These are phyloP conservation scores for Philaethria dido DNA, from an alignment of 2,888 invertebrate species.

Conservation along the genomic window DNA sequence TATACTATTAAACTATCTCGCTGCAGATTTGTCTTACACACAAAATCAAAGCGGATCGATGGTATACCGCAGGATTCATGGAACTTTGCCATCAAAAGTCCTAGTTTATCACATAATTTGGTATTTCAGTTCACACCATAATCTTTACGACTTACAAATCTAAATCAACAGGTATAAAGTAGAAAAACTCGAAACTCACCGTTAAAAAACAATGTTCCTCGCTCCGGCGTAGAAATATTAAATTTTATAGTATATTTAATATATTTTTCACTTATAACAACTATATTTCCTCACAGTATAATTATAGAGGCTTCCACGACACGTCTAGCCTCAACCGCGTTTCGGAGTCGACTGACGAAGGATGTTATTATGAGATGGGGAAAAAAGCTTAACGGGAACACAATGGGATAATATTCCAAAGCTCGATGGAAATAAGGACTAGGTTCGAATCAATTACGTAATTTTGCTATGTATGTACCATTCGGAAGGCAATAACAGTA, in stretches of 20 bases:
- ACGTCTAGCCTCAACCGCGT: conserved; percentile 43
- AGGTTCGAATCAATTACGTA: conserved; percentile 22
- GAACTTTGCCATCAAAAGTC: conserved; percentile 1
- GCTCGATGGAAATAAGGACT: conserved; percentile 1
- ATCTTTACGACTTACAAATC: conserved; percentile 7
- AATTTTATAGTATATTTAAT: not conserved
- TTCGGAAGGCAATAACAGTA: conserved; percentile 26
- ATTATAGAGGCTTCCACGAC: conserved; percentile 29
- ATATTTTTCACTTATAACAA: conserved; percentile 35
- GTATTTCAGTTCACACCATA: conserved; percentile 4
- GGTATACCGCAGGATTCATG: not conserved
- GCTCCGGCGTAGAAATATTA: not conserved
- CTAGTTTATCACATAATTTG: conserved; percentile 13
- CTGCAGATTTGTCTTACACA: conserved; percentile 13
- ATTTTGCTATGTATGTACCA: conserved; percentile 25
- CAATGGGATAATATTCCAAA: conserved; percentile 26
- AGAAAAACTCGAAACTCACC: conserved; percentile 33
- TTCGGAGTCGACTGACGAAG: conserved; percentile 49
- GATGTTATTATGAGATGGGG: conserved; percentile 48
- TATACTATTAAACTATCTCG: not conserved
- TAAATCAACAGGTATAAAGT: conserved; percentile 38
- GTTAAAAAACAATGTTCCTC: conserved; percentile 11
- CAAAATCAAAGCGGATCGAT: conserved; percentile 17
- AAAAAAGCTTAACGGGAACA: conserved; percentile 46
- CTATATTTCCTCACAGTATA: conserved; percentile 27